A percentile compares a stretch with the other conserved stretches of the same genome.
Conservation (phyloP, 2,888 invertebrate genomes). For the Xestia xanthographa region DNA sequence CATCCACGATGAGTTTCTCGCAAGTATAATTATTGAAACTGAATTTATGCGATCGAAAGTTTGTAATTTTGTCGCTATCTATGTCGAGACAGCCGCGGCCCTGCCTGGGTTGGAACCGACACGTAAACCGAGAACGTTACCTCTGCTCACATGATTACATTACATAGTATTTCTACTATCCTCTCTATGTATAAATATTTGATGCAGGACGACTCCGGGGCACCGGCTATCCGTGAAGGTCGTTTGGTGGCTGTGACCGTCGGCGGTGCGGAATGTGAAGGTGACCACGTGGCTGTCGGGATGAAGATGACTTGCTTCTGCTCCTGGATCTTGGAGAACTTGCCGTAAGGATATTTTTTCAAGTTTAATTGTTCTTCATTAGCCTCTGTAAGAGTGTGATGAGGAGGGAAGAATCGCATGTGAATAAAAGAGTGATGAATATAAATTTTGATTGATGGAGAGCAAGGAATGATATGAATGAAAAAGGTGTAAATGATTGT, state of each 20-base stretch:
- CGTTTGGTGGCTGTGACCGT: constrained; percentile 78
- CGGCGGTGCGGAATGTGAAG: constrained; percentile 73
- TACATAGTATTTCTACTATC: not conserved
- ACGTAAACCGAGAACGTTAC: not conserved
- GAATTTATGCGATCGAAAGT: no score
- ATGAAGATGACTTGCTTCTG: constrained; percentile 81
- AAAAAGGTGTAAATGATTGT: no score
- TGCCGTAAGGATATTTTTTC: constrained; percentile 75
- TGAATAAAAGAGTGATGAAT: no score
- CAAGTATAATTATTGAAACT: no score
- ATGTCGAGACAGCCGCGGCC: no score
- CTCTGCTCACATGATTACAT: not conserved
- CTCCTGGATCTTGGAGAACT: constrained; percentile 77
- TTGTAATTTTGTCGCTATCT: no score
- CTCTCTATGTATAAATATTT: constrained; percentile 7
- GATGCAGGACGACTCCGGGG: constrained; percentile 78
- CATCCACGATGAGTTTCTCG: no score
- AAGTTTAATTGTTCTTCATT: no score
- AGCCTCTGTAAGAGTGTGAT: no score
- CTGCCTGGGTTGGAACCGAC: not conserved
- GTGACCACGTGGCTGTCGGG: constrained; percentile 76
- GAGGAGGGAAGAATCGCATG: no score
- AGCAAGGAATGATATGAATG: no score
- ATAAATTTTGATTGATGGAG: no score
- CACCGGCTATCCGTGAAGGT: constrained; percentile 75